These are phyloP conservation scores for Campodea augens DNA, from an alignment of 1,140 invertebrate genomes.

Conservation along the genomic window DNA sequence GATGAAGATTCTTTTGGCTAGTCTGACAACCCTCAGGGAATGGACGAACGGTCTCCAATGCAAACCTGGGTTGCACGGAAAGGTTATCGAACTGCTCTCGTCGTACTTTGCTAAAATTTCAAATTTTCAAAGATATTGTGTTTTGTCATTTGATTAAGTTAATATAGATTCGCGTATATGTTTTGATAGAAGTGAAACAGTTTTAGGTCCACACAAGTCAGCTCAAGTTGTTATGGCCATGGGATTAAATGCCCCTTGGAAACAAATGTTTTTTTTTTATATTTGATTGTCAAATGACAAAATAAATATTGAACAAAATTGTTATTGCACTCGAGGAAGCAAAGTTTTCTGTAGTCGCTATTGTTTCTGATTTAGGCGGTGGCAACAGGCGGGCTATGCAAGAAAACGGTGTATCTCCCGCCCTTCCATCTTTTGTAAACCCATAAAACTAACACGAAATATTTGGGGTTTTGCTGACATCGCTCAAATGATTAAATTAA, in stretches of 20 bases:
- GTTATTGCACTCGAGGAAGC: neutral
- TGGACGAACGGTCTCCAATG: conserved; percentile 8
- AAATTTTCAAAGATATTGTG: neutral
- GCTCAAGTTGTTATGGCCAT: conserved; percentile 6
- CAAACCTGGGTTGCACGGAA: neutral
- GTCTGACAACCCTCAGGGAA: conserved; percentile 1
- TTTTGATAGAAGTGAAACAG: conserved; percentile 2
- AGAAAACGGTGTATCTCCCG: neutral
- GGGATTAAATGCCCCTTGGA: conserved; percentile 4
- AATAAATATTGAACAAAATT: conserved; percentile 6
- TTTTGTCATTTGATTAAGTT: conserved; percentile 9
- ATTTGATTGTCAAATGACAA: no score
- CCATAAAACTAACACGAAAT: conserved; percentile 6
- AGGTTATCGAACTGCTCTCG: neutral
- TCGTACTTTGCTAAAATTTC: neutral
- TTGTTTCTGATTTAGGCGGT: conserved; percentile 7
- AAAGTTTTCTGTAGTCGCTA: neutral
- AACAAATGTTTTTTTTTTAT: conserved; percentile 7
- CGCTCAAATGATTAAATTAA: conserved; percentile 13
- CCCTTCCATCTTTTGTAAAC: conserved; percentile 6
- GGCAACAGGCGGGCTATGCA: conserved; percentile 1
- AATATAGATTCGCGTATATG: conserved; percentile 3
- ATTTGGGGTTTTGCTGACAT: conserved; percentile 12
- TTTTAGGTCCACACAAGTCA: conserved; percentile 4
- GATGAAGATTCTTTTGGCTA: conserved; percentile 5